These are phyloP conservation scores for Drosophila pandora DNA, from an alignment of 1,140 invertebrate genomes.

Conservation along the genomic window DNA sequence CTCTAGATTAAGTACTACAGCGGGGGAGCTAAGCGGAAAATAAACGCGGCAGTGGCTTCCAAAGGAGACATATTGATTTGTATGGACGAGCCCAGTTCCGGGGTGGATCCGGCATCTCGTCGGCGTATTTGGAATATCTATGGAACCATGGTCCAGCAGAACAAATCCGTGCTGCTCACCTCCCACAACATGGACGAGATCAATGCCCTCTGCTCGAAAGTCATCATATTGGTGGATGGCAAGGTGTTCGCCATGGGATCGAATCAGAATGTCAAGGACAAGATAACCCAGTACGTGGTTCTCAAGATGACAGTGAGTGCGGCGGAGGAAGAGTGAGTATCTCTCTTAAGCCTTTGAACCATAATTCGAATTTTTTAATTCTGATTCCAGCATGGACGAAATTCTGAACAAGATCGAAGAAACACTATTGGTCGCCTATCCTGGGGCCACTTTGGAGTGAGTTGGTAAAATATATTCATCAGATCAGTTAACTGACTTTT, in stretches of 20 bases:
- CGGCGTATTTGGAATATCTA: slow-evolving; percentile 91
- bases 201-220: slow-evolving; percentile 89
- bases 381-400: slow-evolving; percentile 1
- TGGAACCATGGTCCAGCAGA: slow-evolving; percentile 85
- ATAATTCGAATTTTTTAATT: background rate
- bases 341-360: background rate
- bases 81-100: slow-evolving; percentile 94
- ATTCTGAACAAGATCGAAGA: slow-evolving; percentile 3
- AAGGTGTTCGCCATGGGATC: slow-evolving; percentile 88
- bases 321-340: slow-evolving; percentile 1
- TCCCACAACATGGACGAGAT: slow-evolving; percentile 85
- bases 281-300: slow-evolving; percentile 87
- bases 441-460: slow-evolving; percentile 60
- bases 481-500: slow-evolving; percentile 58
- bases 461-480: slow-evolving; percentile 39
- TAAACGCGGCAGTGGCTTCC: slow-evolving; percentile 95
- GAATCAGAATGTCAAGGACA: slow-evolving; percentile 87
- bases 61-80: slow-evolving; percentile 93
- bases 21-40: slow-evolving; percentile 96
- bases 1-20: slow-evolving; percentile 86
- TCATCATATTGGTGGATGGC: slow-evolving; percentile 95
- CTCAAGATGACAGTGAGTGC: slow-evolving; percentile 13
- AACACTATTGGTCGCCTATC: background rate
- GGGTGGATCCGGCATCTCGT: slow-evolving; percentile 95
- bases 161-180: slow-evolving; percentile 89